phyloP scores from a whole-genome alignment of 2,797 vertebrate species.

The Melanogrammus aeglefinus region DNA sequence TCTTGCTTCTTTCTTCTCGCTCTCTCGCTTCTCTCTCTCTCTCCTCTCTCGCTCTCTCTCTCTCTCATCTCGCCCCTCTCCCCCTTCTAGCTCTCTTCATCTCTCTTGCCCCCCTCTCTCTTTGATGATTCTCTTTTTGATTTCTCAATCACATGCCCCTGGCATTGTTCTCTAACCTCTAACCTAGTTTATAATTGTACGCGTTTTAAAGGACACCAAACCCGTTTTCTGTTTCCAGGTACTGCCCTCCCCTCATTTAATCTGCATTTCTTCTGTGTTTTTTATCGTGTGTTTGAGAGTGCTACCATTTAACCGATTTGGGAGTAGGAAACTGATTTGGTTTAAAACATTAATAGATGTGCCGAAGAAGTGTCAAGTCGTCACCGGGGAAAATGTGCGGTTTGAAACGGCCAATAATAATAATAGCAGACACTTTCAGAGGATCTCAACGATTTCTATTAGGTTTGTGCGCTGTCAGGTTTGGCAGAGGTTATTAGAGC shows the following conservation, averaged over 20 bases:
- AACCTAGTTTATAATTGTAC: background rate
- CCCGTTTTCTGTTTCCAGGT: background rate
- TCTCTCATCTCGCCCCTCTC: no score
- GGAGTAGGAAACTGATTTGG: background rate
- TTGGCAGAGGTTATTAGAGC: background rate
- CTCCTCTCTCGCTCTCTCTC: no score
- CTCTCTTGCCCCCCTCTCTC: no score
- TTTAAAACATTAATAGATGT: constrained; percentile 1
- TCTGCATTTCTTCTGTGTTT: background rate
- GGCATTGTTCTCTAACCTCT: background rate
- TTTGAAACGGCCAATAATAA: background rate
- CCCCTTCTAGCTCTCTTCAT: no score
- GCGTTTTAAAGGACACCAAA: background rate
- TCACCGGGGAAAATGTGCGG: no score
- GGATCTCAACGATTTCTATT: background rate
- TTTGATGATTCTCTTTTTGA: constrained; percentile 25
- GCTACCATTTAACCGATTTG: background rate
- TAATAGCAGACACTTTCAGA: background rate
- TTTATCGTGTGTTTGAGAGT: background rate
- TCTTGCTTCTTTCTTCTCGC: no score
- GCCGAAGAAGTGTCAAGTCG: background rate
- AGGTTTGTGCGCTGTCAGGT: background rate
- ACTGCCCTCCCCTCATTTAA: background rate
- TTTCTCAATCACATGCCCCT: background rate
- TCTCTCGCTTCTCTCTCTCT: no score